Conservation (phyloP, 2,113 vertebrate species). For the Anoplopoma fimbria region DNA sequence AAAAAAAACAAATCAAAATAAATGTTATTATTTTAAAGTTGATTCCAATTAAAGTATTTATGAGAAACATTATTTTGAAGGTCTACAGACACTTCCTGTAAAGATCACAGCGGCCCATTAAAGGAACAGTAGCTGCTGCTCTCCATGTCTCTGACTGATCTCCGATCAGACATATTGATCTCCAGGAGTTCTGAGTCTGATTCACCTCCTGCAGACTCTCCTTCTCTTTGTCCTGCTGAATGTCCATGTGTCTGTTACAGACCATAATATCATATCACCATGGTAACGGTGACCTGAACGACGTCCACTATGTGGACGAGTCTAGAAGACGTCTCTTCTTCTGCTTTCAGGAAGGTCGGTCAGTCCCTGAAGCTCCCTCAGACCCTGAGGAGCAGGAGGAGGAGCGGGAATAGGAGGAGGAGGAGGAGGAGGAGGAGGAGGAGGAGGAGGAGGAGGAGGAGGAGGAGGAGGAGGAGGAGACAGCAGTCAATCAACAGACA, state of each 20-base stretch:
- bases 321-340: conserved; percentile 72
- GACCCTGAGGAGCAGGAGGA: conserved; percentile 79
- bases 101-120: not conserved
- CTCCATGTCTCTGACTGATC: too few relatives aligned
- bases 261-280: not conserved
- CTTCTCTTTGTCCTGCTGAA: not conserved
- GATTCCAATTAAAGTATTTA: not conserved
- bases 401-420: not conserved
- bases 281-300: not conserved
- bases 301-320: too few relatives aligned
- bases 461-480: too few relatives aligned
- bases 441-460: too few relatives aligned
- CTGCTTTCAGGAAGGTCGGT: conserved; percentile 73
- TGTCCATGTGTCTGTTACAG: not conserved
- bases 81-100: not conserved
- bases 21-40: too few relatives aligned
- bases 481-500: too few relatives aligned
- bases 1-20: too few relatives aligned
- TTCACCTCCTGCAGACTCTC: not conserved
- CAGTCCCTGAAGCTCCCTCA: conserved; percentile 89
- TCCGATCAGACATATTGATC: not conserved
- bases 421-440: not conserved
- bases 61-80: not conserved
- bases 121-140: not conserved
- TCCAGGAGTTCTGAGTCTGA: not conserved